Conservation (phyloP, 2,113 vertebrate genomes). For the Calcarius ornatus region DNA sequence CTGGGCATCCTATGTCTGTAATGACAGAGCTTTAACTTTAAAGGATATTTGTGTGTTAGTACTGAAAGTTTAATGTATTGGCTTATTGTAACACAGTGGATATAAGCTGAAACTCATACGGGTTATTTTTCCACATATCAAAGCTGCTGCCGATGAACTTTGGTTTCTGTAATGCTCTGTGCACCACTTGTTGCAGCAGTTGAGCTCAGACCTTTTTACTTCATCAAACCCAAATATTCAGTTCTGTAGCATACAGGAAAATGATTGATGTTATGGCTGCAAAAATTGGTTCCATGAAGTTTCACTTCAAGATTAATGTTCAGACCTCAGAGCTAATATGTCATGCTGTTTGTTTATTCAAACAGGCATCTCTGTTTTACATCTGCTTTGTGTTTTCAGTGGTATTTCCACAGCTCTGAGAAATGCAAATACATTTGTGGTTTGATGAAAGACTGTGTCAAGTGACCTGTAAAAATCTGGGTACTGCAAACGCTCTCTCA, state of each 20-base stretch:
- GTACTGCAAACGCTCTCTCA: background rate
- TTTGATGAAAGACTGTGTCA: background rate
- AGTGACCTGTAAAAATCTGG: constrained; percentile 3
- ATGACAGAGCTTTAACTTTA: background rate
- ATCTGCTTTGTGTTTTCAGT: constrained; percentile 6
- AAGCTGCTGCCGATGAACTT: background rate
- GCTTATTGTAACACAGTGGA: background rate
- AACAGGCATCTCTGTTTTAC: background rate
- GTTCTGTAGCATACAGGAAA: background rate
- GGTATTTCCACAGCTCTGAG: constrained; percentile 8
- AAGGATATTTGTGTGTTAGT: background rate
- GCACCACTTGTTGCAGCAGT: background rate
- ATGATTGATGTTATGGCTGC: background rate
- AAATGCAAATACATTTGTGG: background rate
- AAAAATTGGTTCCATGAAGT: background rate
- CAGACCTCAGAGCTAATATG: background rate
- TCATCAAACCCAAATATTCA: background rate
- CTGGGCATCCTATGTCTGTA: background rate
- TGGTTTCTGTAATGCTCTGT: background rate
- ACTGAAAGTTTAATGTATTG: background rate
- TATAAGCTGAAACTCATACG: rapidly evolving
- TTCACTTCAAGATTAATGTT: constrained; percentile 7
- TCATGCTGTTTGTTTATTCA: background rate
- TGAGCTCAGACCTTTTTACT: background rate
- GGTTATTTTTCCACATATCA: background rate